Conservation (phyloP, 2,888 invertebrate genomes). For the Leptopterna dolabrata region DNA sequence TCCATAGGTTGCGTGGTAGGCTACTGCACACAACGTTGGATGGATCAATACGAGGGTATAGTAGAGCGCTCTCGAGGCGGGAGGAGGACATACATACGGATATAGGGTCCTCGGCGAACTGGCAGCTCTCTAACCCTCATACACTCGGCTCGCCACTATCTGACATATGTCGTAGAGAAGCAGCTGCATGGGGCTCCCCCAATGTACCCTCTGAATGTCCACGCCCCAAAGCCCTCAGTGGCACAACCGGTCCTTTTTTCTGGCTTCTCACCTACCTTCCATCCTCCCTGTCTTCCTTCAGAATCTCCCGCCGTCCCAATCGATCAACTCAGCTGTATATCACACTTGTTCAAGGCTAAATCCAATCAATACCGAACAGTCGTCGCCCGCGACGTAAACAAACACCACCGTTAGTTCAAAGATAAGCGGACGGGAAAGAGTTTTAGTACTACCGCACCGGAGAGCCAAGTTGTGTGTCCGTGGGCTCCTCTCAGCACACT, state of each 20-base stretch:
- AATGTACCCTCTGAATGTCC: conserved; percentile 39
- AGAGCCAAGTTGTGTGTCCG: conserved; percentile 42
- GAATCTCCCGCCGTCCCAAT: conserved; percentile 50
- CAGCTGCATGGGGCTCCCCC: conserved; percentile 39
- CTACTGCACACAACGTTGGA: conserved; percentile 58
- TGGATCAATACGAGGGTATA: conserved; percentile 56
- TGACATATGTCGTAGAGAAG: conserved; percentile 37
- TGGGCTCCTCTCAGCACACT: conserved; percentile 55
- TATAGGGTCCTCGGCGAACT: conserved; percentile 32
- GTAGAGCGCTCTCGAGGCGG: conserved; percentile 48
- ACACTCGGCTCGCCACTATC: conserved; percentile 29
- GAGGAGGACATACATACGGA: conserved; percentile 44
- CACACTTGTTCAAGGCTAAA: conserved; percentile 59
- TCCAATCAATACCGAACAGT: conserved; percentile 57
- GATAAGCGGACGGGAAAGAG: neutral
- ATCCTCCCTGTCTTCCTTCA: conserved; percentile 37
- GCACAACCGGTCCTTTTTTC: conserved; percentile 46
- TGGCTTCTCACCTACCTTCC: conserved; percentile 32
- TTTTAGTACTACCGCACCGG: conserved; percentile 6
- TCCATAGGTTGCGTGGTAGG: conserved; percentile 60
- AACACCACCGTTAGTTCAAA: conserved; percentile 35
- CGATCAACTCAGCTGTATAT: conserved; percentile 59
- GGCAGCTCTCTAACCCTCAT: conserved; percentile 35
- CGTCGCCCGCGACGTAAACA: conserved; percentile 45
- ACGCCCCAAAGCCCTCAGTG: conserved; percentile 8